Conservation (phyloP, 2,113 vertebrate species). For the Eulacestoma nigropectus region DNA sequence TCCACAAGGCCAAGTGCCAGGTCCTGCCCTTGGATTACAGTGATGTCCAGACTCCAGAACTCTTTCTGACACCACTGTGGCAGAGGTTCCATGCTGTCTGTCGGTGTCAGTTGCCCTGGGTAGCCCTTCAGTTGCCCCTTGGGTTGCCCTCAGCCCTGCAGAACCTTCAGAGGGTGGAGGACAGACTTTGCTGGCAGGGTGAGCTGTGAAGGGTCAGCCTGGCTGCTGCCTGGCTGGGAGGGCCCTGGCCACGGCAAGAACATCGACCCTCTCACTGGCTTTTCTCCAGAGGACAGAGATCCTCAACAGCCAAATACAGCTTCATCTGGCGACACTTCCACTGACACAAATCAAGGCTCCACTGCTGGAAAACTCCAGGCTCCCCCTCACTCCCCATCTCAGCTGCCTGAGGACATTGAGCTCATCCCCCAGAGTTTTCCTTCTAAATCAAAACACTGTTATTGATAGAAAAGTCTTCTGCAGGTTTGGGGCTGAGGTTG, state of each 20-base stretch:
- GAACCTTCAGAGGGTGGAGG: neutral
- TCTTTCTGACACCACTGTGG: neutral
- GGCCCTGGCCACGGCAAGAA: neutral
- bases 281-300: neutral
- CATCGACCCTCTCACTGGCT: too few species aligned
- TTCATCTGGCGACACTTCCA: neutral
- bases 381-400: neutral
- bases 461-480: neutral
- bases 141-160: neutral
- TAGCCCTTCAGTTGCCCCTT: neutral
- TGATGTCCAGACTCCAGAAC: neutral
- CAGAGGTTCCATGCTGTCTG: neutral
- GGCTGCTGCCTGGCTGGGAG: neutral
- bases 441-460: neutral
- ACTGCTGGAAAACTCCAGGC: neutral
- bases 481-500: neutral
- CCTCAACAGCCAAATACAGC: neutral
- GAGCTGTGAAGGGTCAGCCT: neutral
- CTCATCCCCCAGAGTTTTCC: neutral
- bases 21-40: neutral
- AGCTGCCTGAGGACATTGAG: neutral
- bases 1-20: neutral
- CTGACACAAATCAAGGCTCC: neutral
- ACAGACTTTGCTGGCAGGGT: neutral
- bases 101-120: neutral